phyloP scores from a whole-genome alignment of 2,113 vertebrate species.

The Pangasianodon hypophthalmus region DNA sequence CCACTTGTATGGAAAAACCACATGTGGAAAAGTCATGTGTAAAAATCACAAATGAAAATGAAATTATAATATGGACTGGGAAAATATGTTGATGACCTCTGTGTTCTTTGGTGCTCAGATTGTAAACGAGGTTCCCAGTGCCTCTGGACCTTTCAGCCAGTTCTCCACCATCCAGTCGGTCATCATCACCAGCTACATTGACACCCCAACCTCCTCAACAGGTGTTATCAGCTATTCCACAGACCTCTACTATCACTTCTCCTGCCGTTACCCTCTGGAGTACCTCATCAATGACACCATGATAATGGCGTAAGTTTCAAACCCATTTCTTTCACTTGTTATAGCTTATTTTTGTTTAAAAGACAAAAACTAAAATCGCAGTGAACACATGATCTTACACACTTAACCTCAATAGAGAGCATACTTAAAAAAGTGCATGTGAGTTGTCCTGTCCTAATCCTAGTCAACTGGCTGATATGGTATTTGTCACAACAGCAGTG shows the following conservation, averaged over 20 bases:
- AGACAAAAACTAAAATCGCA: neutral
- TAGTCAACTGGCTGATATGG: neutral
- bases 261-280: constrained; percentile 78
- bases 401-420: neutral
- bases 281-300: constrained; percentile 78
- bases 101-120: constrained; percentile 62
- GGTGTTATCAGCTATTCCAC: constrained; percentile 76
- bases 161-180: constrained; percentile 75
- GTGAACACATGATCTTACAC: neutral
- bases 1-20: neutral
- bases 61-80: neutral
- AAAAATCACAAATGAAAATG: neutral
- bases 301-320: constrained; percentile 70
- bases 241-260: constrained; percentile 79
- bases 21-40: neutral
- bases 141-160: constrained; percentile 64
- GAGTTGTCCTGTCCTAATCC: neutral
- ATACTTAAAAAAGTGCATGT: neutral
- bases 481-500: neutral
- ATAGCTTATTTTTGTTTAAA: neutral
- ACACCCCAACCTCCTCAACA: constrained; percentile 62
- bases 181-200: constrained; percentile 73
- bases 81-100: neutral
- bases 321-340: neutral
- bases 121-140: constrained; percentile 68